Percentiles rank a stretch among this genome's conserved stretches.
phyloP scores from a whole-genome alignment of 37 sponge, comb jelly and placozoan species.

The Diacarnus erythraeanus region DNA sequence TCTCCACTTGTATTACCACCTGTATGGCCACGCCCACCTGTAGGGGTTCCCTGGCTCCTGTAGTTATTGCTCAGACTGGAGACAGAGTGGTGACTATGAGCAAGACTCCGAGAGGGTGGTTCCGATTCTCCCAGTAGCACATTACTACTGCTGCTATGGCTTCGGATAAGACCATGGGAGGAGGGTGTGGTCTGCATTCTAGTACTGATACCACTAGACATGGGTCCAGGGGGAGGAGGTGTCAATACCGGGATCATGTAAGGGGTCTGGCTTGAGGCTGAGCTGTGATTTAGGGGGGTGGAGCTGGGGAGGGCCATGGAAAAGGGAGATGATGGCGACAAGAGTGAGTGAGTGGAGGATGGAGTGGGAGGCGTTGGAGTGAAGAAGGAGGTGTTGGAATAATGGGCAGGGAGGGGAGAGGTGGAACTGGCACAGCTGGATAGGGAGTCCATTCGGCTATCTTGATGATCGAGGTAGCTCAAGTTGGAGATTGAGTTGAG shows the following conservation, averaged over 20 bases:
- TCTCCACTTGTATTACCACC: background rate
- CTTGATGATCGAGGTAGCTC: slow-evolving; percentile 4
- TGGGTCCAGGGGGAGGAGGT: background rate
- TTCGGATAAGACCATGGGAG: slow-evolving; percentile 3
- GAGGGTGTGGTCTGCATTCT: background rate
- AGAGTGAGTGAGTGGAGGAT: slow-evolving; percentile 28
- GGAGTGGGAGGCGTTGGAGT: slow-evolving; percentile 36
- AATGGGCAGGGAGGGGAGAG: background rate
- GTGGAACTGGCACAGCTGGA: slow-evolving; percentile 10
- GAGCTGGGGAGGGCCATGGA: slow-evolving; percentile 5
- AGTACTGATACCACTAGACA: background rate
- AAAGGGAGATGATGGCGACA: slow-evolving; percentile 19
- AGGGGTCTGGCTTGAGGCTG: background rate
- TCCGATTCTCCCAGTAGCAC: slow-evolving; percentile 14
- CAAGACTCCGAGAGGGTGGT: background rate
- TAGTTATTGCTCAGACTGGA: slow-evolving; percentile 8
- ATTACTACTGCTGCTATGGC: slow-evolving; percentile 36
- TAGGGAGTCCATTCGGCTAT: slow-evolving; percentile 23
- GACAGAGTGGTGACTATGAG: slow-evolving; percentile 16
- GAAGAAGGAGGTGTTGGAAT: slow-evolving; percentile 1
- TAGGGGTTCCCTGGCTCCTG: background rate
- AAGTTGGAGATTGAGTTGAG: slow-evolving; percentile 25
- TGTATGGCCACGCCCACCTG: background rate
- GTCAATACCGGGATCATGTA: background rate
- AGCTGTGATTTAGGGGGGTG: slow-evolving; percentile 5